A percentile compares a stretch with the other conserved stretches of the same genome.
Evolutionary conservation across 1,140 invertebrate genomes (phyloP).

Genomic region (Contarinia nasturtii): DNA sequence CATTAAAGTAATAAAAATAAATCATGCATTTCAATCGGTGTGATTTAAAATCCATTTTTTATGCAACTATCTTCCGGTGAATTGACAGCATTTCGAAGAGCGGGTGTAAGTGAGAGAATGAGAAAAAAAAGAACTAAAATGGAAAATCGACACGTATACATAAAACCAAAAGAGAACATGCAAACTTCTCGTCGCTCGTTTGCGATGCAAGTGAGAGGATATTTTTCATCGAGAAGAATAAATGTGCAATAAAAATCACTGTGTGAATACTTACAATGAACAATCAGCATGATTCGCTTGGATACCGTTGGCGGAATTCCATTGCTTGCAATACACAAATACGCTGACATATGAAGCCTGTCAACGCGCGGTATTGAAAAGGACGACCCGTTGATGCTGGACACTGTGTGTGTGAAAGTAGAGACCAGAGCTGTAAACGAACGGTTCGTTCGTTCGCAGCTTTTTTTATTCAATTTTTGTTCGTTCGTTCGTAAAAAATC

Average conservation of each 20-base stretch:
- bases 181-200: too few species aligned
- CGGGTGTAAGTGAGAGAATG: too few species aligned
- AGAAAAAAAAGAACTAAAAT: too few species aligned
- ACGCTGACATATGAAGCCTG: slow-evolving; percentile 76
- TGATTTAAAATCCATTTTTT: too few species aligned
- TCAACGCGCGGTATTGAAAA: slow-evolving; percentile 66
- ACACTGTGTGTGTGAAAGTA: slow-evolving; percentile 24
- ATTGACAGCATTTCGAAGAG: too few species aligned
- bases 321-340: slow-evolving; percentile 72
- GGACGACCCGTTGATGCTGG: slow-evolving; percentile 43
- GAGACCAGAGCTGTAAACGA: slow-evolving; percentile 33
- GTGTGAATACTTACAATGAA: slow-evolving; percentile 54
- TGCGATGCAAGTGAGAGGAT: too few species aligned
- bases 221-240: slow-evolving; percentile 1
- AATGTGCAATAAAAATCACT: neutral
- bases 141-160: too few species aligned
- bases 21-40: too few species aligned
- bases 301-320: slow-evolving; percentile 72
- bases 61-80: too few species aligned
- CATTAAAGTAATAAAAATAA: too few species aligned
- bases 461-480: slow-evolving; percentile 61
- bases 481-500: too few species aligned
- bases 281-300: slow-evolving; percentile 69
- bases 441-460: slow-evolving; percentile 40
- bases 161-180: too few species aligned